A percentile compares a stretch with the other conserved stretches of the same genome.
These are phyloP conservation scores for Hycleus cichorii DNA, from an alignment of 1,140 invertebrate genomes.

Conservation along the genomic window DNA sequence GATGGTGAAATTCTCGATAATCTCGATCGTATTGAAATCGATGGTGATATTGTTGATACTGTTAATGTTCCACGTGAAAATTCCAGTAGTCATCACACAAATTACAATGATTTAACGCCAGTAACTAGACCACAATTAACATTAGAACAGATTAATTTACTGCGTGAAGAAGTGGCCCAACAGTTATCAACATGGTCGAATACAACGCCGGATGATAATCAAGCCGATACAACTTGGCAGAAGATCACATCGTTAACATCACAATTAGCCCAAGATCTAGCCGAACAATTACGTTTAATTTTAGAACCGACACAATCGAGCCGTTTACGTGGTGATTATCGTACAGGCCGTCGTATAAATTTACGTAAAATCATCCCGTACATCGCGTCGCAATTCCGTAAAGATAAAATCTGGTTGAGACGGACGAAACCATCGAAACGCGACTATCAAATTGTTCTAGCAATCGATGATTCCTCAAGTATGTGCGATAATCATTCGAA, in stretches of 20 bases:
- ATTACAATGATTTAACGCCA: slow-evolving; percentile 26
- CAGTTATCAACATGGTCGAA: slow-evolving; percentile 53
- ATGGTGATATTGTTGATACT: slow-evolving; percentile 68
- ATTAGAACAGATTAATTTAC: slow-evolving; percentile 31
- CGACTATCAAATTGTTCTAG: slow-evolving; percentile 94
- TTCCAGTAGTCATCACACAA: slow-evolving; percentile 55
- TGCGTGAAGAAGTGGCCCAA: slow-evolving; percentile 46
- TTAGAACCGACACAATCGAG: slow-evolving; percentile 92
- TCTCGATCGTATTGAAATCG: slow-evolving; percentile 54
- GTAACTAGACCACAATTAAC: slow-evolving; percentile 19
- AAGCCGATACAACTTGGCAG: slow-evolving; percentile 50
- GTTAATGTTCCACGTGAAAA: slow-evolving; percentile 54
- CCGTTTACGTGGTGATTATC: slow-evolving; percentile 84
- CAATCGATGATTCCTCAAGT: slow-evolving; percentile 94
- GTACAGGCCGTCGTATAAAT: slow-evolving; percentile 94
- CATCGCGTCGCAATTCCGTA: slow-evolving; percentile 97
- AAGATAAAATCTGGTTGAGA: slow-evolving; percentile 98
- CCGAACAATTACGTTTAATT: slow-evolving; percentile 87
- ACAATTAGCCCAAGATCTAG: slow-evolving; percentile 76
- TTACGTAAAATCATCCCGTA: slow-evolving; percentile 98
- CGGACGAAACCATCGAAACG: slow-evolving; percentile 92
- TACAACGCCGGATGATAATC: slow-evolving; percentile 42
- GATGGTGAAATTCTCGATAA: slow-evolving; percentile 35
- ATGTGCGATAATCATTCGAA: slow-evolving; percentile 87
- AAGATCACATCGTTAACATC: slow-evolving; percentile 54